Base-by-base conservation (phyloP, 2,888 invertebrate genomes). In the Aquatica leii region DNA sequence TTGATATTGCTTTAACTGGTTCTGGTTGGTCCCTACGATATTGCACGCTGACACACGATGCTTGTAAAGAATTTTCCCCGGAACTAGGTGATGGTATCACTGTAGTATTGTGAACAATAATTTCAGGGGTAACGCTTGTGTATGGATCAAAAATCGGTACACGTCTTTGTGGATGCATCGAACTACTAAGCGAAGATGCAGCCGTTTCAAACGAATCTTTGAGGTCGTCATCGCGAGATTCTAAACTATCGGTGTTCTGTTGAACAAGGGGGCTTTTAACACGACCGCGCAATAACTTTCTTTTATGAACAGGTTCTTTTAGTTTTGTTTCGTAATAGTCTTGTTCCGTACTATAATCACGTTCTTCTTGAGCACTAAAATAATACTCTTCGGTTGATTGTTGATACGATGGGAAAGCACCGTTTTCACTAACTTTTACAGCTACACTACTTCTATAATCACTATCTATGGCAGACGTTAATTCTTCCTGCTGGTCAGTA, bases 171-270 rank as follows among this genome's bases (percentile, higher is more conserved):
- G 82, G 83, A 46, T 78, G 76, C 56, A 82, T 75, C 21, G 81
- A 79, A 56, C 80, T 80, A 68, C 78, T 81, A 40, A 82, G 76
- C 21, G 83, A 85, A 48, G 82, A 85, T 43, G 84, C 80, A 1
- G 84, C 84, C 12, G 86, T 85, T 65, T 86, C 86, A 71, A 85
- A 86, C 0, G 86, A 86, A 68, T 85, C 84, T 68, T 84, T 84
- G 53, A 84, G 71, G 57, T 86, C 85, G 69, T 86, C 86, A 64
- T 86, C 85, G 14, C 82, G 78, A 0, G 85, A 85, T 72, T 86
- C 86, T 58, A 85, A 74, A 20, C 85, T 86, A 69, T 86, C 85
- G 0, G 83, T 84, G 69, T 84, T 83, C 67, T 84, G 84, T 59
- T 82, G 82, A 2, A 79, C 71, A 15, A 82, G 70, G 1, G 81